Evolutionary conservation across 2,113 vertebrate species (phyloP), one percentile per base, ranked within the genome.

Genomic region (Epinephelus cyanopodus): DNA sequence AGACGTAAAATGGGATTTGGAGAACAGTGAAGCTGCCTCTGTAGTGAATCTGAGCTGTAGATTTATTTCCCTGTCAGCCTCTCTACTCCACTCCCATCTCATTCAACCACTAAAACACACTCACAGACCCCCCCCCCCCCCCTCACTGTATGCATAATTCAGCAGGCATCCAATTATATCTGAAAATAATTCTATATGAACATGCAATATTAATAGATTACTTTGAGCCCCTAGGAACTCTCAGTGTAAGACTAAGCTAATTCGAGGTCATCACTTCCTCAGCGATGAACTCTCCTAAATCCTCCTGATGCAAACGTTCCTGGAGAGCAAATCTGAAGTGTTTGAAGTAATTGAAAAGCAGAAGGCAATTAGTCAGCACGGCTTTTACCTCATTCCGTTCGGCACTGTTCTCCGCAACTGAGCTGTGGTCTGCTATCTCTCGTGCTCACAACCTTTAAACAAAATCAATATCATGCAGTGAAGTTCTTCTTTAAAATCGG

Each of bases 121-220:
- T 23, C 63, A 52, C 78, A 50, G 70, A n/a, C 50, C 62, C 77
- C 25, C 63, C n/a, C 18, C 48, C 27, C 21, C 68, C 53, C 79
- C 52, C 52, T 37, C 48, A 9, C 47, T 37, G 47, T 48, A 85
- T 93, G 86, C 90, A 93, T 90, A 89, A 93, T 93, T 95, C 87
- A 93, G 67, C 50, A 76, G 45, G 72, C 82, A 83, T 90, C 89
- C 87, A 90, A 92, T 91, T 92, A 91, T 92, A 92, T 90, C 87
- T 85, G 77, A 92, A 84, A 83, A 90, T 85, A 84, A 89, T 92
- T 92, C 85, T 83, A 91, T 86, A 87, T 80, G 81, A 88, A 86
- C 83, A 87, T 92, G 80, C 77, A 93, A 90, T 90, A 91, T 93
- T 91, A 89, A 92, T 91, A 73, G 74, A 90, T 91, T 69, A 79